Percentiles rank a stretch among this genome's conserved stretches.
phyloP scores from a whole-genome alignment of 2,113 vertebrate species.

The Stercorarius parasiticus region DNA sequence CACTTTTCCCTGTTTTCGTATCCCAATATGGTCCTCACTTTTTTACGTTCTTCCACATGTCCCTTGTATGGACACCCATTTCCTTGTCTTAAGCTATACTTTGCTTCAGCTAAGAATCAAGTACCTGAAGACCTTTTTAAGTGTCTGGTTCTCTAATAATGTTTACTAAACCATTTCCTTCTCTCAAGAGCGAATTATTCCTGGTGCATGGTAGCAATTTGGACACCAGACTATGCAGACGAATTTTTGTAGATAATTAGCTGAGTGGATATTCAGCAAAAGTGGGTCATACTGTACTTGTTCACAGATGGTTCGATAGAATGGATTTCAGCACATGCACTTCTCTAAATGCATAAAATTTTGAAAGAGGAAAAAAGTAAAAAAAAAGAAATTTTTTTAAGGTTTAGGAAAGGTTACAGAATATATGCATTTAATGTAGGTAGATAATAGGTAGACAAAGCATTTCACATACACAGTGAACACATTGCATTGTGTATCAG shows the following conservation, averaged over 20 bases:
- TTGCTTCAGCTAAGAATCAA: not conserved
- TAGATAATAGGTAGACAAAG: not conserved
- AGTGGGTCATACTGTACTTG: conserved; percentile 35
- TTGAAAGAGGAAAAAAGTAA: not conserved
- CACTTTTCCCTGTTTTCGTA: not conserved
- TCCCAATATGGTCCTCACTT: not conserved
- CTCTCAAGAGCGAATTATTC: conserved; percentile 15
- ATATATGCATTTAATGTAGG: not conserved
- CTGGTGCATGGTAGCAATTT: not conserved
- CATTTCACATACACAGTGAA: not conserved
- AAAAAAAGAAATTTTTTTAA: not conserved
- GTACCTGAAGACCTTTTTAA: conserved; percentile 4
- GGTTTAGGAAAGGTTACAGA: not conserved
- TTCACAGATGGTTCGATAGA: conserved; percentile 48
- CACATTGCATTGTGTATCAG: not conserved
- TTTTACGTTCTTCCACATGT: not conserved
- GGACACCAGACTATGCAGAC: not conserved
- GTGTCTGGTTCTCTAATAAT: not conserved
- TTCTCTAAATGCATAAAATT: not conserved
- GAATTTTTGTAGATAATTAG: conserved; percentile 48
- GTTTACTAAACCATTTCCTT: conserved; percentile 27
- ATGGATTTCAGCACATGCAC: not conserved
- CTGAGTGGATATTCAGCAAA: conserved; percentile 40
- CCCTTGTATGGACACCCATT: not conserved
- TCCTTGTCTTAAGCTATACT: not conserved